Conservation (phyloP, 1,140 invertebrate genomes). For the Tachypleus tridentatus region DNA sequence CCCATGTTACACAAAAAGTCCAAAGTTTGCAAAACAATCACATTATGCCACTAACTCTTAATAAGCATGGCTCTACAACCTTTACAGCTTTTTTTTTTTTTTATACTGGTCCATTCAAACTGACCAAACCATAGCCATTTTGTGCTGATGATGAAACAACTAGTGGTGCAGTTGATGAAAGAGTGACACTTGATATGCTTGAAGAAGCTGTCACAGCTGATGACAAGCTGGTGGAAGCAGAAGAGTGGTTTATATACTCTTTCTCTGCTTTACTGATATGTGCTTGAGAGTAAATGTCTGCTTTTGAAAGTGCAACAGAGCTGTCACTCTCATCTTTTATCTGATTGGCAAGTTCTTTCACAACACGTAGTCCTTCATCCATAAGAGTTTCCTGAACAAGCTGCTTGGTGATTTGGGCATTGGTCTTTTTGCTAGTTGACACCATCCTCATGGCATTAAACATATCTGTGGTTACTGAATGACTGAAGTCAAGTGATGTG, state of each 20-base stretch:
- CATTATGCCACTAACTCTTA: too few species aligned
- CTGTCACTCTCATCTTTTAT: slow-evolving; percentile 15
- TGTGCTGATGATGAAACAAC: too few species aligned
- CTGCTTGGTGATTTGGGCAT: slow-evolving; percentile 29
- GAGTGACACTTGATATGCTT: too few species aligned
- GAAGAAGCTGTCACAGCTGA: too few species aligned
- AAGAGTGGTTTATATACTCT: slow-evolving; percentile 13
- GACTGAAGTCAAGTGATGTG: slow-evolving; percentile 20
- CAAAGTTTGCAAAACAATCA: too few species aligned
- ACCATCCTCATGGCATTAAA: slow-evolving; percentile 3
- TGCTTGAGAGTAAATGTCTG: slow-evolving; percentile 15
- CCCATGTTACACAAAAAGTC: too few species aligned
- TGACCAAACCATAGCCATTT: too few species aligned
- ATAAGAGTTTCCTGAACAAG: slow-evolving; percentile 32
- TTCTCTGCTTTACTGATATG: slow-evolving; percentile 16
- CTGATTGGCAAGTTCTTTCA: slow-evolving; percentile 28
- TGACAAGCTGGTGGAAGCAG: neutral
- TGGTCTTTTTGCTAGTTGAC: slow-evolving; percentile 20
- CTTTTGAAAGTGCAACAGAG: slow-evolving; percentile 7
- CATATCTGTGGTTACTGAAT: slow-evolving; percentile 9
- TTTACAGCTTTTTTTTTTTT: too few species aligned
- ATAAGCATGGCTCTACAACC: too few species aligned
- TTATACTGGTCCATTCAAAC: too few species aligned
- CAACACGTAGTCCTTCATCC: slow-evolving; percentile 32
- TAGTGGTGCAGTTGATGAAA: too few species aligned